Percentiles rank a stretch among this genome's conserved stretches.
Conservation (phyloP, 2,113 vertebrate species). For the Copsychus sechellarum region DNA sequence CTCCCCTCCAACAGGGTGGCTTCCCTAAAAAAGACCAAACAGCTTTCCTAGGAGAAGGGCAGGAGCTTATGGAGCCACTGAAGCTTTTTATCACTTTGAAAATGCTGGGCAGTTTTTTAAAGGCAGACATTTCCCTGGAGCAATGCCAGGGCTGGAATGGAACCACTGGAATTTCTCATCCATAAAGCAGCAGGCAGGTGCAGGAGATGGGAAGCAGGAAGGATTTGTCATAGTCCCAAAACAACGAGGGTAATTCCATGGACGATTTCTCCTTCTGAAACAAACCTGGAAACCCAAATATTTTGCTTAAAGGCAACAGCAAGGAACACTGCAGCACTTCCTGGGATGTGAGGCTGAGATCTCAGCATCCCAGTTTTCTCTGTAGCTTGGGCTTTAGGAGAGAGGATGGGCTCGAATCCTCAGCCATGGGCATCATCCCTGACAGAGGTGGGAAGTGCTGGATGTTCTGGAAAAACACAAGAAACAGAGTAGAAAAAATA, state of each 20-base stretch:
- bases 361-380: not conserved
- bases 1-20: not conserved
- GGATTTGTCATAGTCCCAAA: not conserved
- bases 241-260: not conserved
- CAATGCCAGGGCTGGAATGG: rapidly evolving
- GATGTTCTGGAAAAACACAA: not conserved
- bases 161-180: not conserved
- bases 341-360: not conserved
- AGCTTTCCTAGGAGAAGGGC: not conserved
- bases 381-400: not conserved
- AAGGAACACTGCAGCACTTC: not conserved
- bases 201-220: not conserved
- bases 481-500: not conserved
- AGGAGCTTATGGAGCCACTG: not conserved
- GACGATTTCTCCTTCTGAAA: not conserved
- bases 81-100: not conserved
- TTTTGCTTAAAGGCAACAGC: not conserved
- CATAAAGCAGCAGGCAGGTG: not conserved
- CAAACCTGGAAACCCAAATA: not conserved
- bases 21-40: not conserved
- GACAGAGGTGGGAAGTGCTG: not conserved
- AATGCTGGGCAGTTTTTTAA: not conserved
- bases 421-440: not conserved
- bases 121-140: not conserved
- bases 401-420: not conserved